Evolutionary conservation across 2,797 vertebrate species (phyloP).

Genomic region (Pyrocephalus nanus): DNA sequence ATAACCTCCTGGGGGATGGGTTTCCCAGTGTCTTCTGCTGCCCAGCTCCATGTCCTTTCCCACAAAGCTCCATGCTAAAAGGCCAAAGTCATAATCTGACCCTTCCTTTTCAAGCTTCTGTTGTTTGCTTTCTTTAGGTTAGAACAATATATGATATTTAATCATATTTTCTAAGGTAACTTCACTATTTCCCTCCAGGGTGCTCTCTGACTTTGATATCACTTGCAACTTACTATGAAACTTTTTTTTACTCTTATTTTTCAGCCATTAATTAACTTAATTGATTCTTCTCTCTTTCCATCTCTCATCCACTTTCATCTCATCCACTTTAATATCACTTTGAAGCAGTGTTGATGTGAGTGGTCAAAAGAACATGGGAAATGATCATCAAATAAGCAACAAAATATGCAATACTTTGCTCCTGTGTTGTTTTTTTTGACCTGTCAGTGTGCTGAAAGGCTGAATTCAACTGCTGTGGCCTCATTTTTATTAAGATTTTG

Average conservation of each 20-base stretch:
- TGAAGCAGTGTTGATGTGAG: background rate
- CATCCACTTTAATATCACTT: background rate
- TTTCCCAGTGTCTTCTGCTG: background rate
- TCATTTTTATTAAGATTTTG: background rate
- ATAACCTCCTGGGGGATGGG: no score
- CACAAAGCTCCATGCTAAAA: background rate
- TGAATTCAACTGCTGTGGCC: background rate
- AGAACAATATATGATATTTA: background rate
- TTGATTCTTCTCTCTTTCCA: background rate
- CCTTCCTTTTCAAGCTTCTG: background rate
- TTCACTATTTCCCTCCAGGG: background rate
- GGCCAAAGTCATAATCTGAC: background rate
- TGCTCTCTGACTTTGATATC: background rate
- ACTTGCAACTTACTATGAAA: background rate
- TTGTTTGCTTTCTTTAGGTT: background rate
- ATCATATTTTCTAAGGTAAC: background rate
- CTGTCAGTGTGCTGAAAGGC: background rate
- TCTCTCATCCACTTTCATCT: background rate
- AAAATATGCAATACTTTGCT: background rate
- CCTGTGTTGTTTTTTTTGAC: background rate
- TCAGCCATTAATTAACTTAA: background rate
- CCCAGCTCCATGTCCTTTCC: background rate
- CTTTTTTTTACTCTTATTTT: background rate
- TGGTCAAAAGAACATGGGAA: background rate
- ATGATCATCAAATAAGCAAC: background rate